Base-by-base conservation (phyloP, 2,888 invertebrate genomes). In the Spodoptera littoralis region DNA sequence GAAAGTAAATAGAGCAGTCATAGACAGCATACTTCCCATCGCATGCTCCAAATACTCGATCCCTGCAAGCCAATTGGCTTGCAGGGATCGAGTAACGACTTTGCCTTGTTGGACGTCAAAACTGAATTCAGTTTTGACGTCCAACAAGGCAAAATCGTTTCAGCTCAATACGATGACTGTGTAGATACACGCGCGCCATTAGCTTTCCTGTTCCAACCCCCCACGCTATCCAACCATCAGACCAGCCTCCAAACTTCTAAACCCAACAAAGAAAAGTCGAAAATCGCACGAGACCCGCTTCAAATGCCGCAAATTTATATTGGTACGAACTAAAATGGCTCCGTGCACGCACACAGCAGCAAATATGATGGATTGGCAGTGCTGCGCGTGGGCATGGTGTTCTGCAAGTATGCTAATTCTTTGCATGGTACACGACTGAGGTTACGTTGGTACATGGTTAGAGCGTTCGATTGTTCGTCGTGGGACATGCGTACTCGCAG, bases 401-500 rank as follows among this genome's bases (percentile, higher is more conserved):
- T 90, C 86, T 86, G 88, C 92, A 79, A 88, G 93, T 93, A 93
- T 93, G 93, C 93, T 92, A 93, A 93, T 93, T 83, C 87, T 84
- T 86, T 77, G 85, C 85, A 84, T 85, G 84, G 84, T 83, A 83
- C 83, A 79, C 78, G 75, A 80, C 78, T 70, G 76, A 85, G 78
- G 87, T 84, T 88, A 87, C 86, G 84, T 84, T 83, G 84, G 87
- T 89, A 88, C 88, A 82, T 83, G 84, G 80, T 82, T 78, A 82
- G 83, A 83, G 84, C 84, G 81, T 87, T 88, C 88, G 86, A 91
- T 91, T 91, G 91, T 92, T 89, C 84, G 81, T 77, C 83, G 83
- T 85, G 85, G 82, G 85, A 90, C 85, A 79, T 76, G 78, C 78
- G 80, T 79, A 77, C 54, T 60, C 58, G 64, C 65, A 22, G 81